Evolutionary conservation across 1,140 invertebrate genomes (phyloP).

Genomic region (Drosophila neocordata): DNA sequence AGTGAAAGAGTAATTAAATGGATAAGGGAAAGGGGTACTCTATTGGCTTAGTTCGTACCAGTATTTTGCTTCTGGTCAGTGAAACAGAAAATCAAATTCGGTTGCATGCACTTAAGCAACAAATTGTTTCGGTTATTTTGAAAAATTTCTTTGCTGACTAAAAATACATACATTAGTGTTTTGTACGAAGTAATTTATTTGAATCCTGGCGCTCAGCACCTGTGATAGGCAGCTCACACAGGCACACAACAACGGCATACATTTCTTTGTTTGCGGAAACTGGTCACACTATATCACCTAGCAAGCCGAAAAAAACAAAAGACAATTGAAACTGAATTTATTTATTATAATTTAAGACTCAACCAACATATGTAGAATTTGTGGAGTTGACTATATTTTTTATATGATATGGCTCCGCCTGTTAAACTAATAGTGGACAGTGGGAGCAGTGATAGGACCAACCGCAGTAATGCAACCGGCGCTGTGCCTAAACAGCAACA

Average conservation of each 20-base stretch:
- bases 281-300: constrained; percentile 5
- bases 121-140: no score
- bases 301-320: constrained; percentile 14
- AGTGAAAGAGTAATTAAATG: not conserved
- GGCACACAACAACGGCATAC: not conserved
- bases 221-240: not conserved
- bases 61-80: no score
- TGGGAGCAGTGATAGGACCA: constrained; percentile 25
- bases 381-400: constrained; percentile 30
- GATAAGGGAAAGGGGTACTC: no score
- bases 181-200: not conserved
- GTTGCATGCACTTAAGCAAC: no score
- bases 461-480: constrained; percentile 48
- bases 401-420: constrained; percentile 57
- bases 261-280: not conserved
- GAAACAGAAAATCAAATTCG: no score
- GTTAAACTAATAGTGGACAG: constrained; percentile 47
- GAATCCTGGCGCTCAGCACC: not conserved
- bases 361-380: not conserved
- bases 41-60: no score
- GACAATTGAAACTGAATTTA: constrained; percentile 2
- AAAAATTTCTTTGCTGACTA: no score
- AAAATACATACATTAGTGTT: no score
- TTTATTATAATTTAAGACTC: not conserved
- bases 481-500: constrained; percentile 51